phyloP scores from a whole-genome alignment of 1,140 invertebrate species.

The Tetragnatha versicolor region DNA sequence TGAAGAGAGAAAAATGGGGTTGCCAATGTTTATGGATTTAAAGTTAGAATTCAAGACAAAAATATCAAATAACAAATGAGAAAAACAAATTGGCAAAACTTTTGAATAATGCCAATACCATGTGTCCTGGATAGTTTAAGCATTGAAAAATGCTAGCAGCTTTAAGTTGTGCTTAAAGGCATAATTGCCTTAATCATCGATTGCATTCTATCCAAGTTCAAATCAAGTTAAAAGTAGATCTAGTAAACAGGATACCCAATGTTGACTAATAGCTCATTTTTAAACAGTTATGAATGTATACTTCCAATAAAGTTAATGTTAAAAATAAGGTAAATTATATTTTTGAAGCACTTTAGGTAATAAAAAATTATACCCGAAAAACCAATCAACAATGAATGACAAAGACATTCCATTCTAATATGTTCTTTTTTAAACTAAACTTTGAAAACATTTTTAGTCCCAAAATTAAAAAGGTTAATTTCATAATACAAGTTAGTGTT shows the following conservation, averaged over 20 bases:
- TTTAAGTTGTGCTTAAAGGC: neutral
- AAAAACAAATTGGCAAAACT: neutral
- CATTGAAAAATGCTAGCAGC: neutral
- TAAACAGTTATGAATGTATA: too few relatives aligned
- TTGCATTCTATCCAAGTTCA: neutral
- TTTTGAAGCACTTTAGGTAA: too few relatives aligned
- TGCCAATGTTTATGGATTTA: constrained; percentile 8
- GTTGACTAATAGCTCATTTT: too few relatives aligned
- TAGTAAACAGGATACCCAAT: too few relatives aligned
- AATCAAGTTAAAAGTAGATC: neutral
- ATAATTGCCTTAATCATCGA: neutral
- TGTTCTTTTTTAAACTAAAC: neutral
- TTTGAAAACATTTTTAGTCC: neutral
- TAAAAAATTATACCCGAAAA: too few relatives aligned
- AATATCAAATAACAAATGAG: neutral
- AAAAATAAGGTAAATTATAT: too few relatives aligned
- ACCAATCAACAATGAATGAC: too few relatives aligned
- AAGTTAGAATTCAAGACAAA: neutral
- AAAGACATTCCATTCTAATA: too few relatives aligned
- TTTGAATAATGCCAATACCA: neutral
- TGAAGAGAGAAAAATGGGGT: constrained; percentile 10
- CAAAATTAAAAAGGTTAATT: too few relatives aligned
- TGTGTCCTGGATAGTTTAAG: neutral
- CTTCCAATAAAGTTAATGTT: too few relatives aligned
- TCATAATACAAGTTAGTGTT: too few relatives aligned